These are phyloP conservation scores for Sebastes kiyomatsui DNA, from an alignment of 2,797 vertebrate species.

Conservation along the genomic window DNA sequence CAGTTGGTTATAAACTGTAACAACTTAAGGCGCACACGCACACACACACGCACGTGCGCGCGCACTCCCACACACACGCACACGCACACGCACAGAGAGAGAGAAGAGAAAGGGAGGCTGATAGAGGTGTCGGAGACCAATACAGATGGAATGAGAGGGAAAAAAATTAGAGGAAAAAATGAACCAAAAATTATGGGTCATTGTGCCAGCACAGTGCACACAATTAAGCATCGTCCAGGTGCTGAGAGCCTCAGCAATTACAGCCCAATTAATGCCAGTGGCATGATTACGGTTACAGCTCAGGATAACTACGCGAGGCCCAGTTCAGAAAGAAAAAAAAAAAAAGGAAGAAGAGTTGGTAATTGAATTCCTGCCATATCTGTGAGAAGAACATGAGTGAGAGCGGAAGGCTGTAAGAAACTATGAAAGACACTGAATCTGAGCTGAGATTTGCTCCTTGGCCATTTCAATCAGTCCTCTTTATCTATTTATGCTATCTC, in stretches of 20 bases:
- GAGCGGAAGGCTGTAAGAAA: conserved; percentile 20
- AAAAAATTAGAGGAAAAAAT: conserved; percentile 71
- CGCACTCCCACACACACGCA: not conserved
- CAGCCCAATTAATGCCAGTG: conserved; percentile 86
- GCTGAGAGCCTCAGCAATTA: conserved; percentile 85
- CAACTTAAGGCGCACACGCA: conserved; percentile 8
- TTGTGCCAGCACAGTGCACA: conserved; percentile 86
- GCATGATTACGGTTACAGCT: conserved; percentile 81
- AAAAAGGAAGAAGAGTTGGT: conserved; percentile 65
- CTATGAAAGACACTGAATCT: conserved; percentile 32
- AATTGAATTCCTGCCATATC: conserved; percentile 77
- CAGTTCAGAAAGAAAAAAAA: conserved; percentile 47
- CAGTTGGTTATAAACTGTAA: conserved; percentile 35
- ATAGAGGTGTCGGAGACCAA: conserved; percentile 58
- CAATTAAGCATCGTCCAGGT: conserved; percentile 89
- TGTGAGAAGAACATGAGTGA: conserved; percentile 48
- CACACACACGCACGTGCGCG: too few species aligned
- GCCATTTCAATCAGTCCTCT: conserved; percentile 67
- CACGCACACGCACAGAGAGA: not conserved
- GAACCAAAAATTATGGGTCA: conserved; percentile 86
- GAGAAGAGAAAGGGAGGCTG: conserved; percentile 38
- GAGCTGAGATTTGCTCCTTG: conserved; percentile 54
- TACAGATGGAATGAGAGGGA: conserved; percentile 62
- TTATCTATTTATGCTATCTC: conserved; percentile 56
- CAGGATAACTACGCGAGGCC: conserved; percentile 77